Percentiles rank a stretch among this genome's conserved stretches.
These are phyloP conservation scores for Pollimyrus isidori DNA, from an alignment of 2,113 vertebrate species.

Conservation along the genomic window DNA sequence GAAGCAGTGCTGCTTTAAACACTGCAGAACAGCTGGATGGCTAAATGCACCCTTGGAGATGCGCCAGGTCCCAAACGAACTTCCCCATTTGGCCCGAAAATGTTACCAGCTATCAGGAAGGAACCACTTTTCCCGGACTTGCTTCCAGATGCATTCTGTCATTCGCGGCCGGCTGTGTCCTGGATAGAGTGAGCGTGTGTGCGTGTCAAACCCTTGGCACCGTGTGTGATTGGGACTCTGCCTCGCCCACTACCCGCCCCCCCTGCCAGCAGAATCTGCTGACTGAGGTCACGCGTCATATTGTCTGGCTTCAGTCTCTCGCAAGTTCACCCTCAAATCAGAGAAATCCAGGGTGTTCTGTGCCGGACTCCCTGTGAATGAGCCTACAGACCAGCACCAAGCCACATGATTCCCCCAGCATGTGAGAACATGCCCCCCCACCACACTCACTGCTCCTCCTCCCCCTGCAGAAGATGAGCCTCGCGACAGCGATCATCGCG, in stretches of 20 bases:
- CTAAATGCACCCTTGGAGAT: constrained; percentile 61
- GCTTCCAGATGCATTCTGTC: constrained; percentile 62
- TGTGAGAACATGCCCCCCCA: not conserved
- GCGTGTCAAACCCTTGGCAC: constrained; percentile 13
- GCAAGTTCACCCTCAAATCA: not conserved
- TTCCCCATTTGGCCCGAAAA: constrained; percentile 55
- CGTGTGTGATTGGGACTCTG: constrained; percentile 17
- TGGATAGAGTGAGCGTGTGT: constrained; percentile 24
- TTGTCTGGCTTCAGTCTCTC: not conserved
- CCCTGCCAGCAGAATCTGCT: not conserved
- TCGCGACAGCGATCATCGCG: not conserved
- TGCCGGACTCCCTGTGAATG: not conserved
- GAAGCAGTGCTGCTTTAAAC: constrained; percentile 64
- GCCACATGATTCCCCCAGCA: not conserved
- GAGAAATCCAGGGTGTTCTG: not conserved
- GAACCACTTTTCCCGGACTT: constrained; percentile 62
- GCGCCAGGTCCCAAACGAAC: constrained; percentile 65
- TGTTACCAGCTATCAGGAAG: constrained; percentile 66
- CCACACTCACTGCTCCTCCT: not conserved
- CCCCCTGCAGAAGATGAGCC: not conserved
- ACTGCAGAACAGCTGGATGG: constrained; percentile 64
- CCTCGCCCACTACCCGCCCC: too few relatives aligned
- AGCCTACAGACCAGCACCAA: not conserved
- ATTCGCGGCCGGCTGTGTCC: constrained; percentile 26
- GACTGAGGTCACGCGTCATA: constrained; percentile 27